A percentile compares a stretch with the other conserved stretches of the same genome.
phyloP scores from a whole-genome alignment of 2,113 vertebrate species.

The Anarrhichthys ocellatus region DNA sequence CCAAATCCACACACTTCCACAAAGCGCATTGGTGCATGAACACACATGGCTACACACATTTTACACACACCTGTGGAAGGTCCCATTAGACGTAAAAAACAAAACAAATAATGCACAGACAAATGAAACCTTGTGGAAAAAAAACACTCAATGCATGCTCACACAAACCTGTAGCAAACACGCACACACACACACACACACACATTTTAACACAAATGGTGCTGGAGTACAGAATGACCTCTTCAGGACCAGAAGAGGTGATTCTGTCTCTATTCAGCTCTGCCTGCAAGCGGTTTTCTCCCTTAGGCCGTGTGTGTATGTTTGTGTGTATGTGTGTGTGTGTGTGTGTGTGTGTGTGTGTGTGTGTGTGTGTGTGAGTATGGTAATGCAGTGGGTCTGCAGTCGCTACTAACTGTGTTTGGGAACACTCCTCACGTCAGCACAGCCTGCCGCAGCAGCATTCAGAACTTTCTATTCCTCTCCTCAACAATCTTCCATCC shows the following conservation, averaged over 20 bases:
- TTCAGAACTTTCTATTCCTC: slow-evolving; percentile 75
- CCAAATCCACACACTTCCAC: slow-evolving; percentile 23
- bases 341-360: slow-evolving; percentile 8
- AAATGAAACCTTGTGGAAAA: background rate
- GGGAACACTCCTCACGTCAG: slow-evolving; percentile 82
- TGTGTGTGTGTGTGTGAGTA: slow-evolving; percentile 27
- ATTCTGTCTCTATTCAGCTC: slow-evolving; percentile 69
- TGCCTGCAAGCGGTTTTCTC: slow-evolving; percentile 58
- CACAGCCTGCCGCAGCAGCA: slow-evolving; percentile 75
- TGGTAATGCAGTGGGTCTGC: slow-evolving; percentile 77
- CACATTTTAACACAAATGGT: slow-evolving; percentile 19
- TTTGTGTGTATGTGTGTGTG: slow-evolving; percentile 21
- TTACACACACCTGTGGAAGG: slow-evolving; percentile 56
- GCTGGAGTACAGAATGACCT: slow-evolving; percentile 72
- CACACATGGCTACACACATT: background rate
- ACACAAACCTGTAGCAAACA: slow-evolving; percentile 22
- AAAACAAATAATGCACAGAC: background rate
- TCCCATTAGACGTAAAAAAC: background rate
- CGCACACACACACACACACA: background rate
- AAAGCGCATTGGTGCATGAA: slow-evolving; percentile 9
- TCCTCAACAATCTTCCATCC: slow-evolving; percentile 64
- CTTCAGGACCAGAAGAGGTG: slow-evolving; percentile 67
- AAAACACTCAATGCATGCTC: background rate
- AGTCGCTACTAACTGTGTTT: slow-evolving; percentile 76
- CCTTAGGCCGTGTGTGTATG: slow-evolving; percentile 29